Evolutionary conservation across 2,888 invertebrate genomes (phyloP).

Genomic region (Cantharis lateralis): DNA sequence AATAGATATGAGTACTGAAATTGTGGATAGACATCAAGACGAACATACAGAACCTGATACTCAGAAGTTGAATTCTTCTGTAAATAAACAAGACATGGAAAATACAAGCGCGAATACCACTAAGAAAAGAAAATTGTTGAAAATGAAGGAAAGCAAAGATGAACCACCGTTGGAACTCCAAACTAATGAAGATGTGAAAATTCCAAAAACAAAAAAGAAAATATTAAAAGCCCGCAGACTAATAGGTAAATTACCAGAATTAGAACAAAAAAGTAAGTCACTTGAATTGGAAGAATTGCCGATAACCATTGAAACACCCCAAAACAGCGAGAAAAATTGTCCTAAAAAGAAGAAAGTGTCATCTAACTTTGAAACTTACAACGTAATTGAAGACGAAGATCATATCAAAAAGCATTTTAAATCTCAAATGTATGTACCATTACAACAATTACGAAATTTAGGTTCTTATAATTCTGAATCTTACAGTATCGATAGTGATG

Average conservation of each 20-base stretch:
- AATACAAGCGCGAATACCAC: not conserved
- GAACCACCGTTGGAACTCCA: not conserved
- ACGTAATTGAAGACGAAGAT: not conserved
- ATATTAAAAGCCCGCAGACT: not conserved
- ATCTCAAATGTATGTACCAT: not conserved
- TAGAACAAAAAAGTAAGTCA: not conserved
- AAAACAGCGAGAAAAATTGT: not conserved
- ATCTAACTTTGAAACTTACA: not conserved
- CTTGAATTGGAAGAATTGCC: not conserved
- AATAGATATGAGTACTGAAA: not conserved
- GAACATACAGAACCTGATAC: not conserved
- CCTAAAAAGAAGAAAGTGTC: not conserved
- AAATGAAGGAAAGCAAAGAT: not conserved
- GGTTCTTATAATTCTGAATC: not conserved
- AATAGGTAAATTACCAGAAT: not conserved
- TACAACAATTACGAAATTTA: not conserved
- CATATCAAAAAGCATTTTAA: not conserved
- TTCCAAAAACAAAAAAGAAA: not conserved
- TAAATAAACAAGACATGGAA: not conserved
- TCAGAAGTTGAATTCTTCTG: not conserved
- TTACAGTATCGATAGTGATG: not conserved
- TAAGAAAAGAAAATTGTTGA: not conserved
- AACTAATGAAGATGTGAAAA: not conserved
- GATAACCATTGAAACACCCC: not conserved
- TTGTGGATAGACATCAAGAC: not conserved